These are phyloP conservation scores for Cotesia chilonis DNA, from an alignment of 1,140 invertebrate genomes.

Conservation along the genomic window DNA sequence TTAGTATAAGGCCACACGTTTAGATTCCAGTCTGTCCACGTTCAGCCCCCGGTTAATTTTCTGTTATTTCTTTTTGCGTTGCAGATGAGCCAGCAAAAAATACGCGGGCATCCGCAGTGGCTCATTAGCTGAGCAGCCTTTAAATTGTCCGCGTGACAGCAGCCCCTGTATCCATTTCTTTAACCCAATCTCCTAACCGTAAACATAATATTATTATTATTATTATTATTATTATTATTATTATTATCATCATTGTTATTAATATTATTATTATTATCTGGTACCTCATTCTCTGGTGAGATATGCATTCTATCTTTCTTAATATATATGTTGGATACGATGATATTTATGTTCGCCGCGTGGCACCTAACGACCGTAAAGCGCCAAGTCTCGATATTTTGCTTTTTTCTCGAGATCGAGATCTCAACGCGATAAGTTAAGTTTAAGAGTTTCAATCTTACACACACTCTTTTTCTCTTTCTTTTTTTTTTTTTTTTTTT, in stretches of 20 bases:
- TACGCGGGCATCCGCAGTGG: constrained; percentile 45
- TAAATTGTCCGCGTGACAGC: constrained; percentile 61
- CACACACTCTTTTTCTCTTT: too few species aligned
- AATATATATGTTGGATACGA: constrained; percentile 1
- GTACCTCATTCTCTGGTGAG: background rate
- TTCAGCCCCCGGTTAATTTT: background rate
- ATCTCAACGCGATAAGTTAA: constrained; percentile 9
- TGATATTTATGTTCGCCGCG: constrained; percentile 25
- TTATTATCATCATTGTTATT: too few species aligned
- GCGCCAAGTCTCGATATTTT: constrained; percentile 22
- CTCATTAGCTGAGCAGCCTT: constrained; percentile 63
- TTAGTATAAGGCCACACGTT: background rate
- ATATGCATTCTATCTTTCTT: background rate
- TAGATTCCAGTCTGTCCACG: background rate
- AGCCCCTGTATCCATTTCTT: constrained; percentile 3
- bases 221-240: too few species aligned
- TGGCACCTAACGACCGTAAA: constrained; percentile 10
- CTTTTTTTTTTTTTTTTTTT: background rate
- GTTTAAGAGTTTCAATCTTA: background rate
- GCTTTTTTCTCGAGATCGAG: background rate
- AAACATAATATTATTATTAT: too few species aligned
- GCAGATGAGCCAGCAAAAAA: constrained; percentile 32
- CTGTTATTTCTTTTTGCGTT: background rate
- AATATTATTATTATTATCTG: background rate
- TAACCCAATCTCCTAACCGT: background rate